Evolutionary conservation across 2,888 invertebrate species (phyloP), one percentile per base, ranked within the genome.

Genomic region (Calliopum simillimum): DNA sequence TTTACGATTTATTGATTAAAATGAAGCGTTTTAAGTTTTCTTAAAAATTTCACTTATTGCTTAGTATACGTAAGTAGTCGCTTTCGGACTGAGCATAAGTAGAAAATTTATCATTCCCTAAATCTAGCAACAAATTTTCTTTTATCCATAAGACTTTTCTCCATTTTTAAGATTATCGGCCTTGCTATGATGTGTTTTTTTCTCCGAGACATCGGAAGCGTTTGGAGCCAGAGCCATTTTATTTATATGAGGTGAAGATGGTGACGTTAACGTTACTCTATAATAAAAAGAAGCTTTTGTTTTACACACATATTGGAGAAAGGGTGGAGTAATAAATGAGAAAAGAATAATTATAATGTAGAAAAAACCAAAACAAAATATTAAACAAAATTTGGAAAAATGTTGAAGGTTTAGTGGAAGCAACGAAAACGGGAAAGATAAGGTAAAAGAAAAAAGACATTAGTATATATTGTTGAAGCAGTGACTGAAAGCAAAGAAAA

Each of bases 221-320:
- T 66, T 66, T 25, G 23, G 46, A n/a, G 56, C 47, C 72, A 75
- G 68, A 69, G 79, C 80, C 78, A 81, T 69, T 75, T 80, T 83
- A 76, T 81, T 79, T 76, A 83, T 78, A 77, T 84, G 80, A 76
- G 85, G 80, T 76, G 82, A 83, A 75, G 86, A 84, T 74, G 85
- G 82, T 79, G 86, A 86, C 78, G 86, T 86, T 80, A 86, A 78
- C 77, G 81, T 86, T 77, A 86, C 82, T 81, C 86, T 86, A 85
- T 76, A 86, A 85, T 79, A 84, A 83, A 82, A 86, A 83, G 83
- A 84, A 83, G 81, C 82, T 84, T 81, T 81, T 80, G 75, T 75
- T 76, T 78, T 75, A 75, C 80, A 79, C 77, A 79, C 53, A 70
- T 71, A 51, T 56, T 47, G 74, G 79, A 77, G 77, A 73, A 47